Percentiles rank a stretch among this genome's conserved stretches.
Conservation (phyloP, 2,797 vertebrate genomes). For the Ataeniobius toweri region DNA sequence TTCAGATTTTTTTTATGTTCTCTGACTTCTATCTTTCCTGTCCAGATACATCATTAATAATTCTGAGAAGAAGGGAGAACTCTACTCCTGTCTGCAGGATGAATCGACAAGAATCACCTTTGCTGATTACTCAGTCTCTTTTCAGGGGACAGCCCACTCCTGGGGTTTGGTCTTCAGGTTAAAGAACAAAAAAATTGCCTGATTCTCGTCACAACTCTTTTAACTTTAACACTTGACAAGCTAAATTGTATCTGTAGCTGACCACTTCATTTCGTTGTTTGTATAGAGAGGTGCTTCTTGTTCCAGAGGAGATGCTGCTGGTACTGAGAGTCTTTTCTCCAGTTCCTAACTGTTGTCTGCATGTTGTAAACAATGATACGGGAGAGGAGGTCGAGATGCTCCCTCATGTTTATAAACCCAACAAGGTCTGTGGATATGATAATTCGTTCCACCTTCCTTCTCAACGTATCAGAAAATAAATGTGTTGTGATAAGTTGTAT, state of each 20-base stretch:
- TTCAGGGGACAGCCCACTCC: slow-evolving; percentile 77
- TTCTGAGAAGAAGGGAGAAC: slow-evolving; percentile 70
- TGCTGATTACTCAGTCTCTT: slow-evolving; percentile 81
- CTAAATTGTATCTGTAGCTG: neutral
- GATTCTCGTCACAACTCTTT: neutral
- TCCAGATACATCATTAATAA: slow-evolving; percentile 80
- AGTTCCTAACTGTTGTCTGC: slow-evolving; percentile 80
- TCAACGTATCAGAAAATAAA: neutral
- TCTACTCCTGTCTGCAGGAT: slow-evolving; percentile 86
- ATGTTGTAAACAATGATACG: slow-evolving; percentile 91
- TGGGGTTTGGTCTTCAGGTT: slow-evolving; percentile 94
- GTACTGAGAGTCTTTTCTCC: slow-evolving; percentile 82
- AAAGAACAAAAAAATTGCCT: slow-evolving; percentile 18
- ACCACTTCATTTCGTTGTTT: slow-evolving; percentile 12
- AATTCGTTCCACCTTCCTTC: neutral
- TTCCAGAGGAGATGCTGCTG: slow-evolving; percentile 85
- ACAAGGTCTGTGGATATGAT: slow-evolving; percentile 81
- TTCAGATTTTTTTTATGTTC: neutral
- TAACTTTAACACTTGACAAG: neutral
- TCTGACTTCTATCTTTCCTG: slow-evolving; percentile 28
- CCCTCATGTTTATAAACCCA: slow-evolving; percentile 82
- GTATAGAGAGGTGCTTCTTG: slow-evolving; percentile 86
- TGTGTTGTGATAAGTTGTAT: neutral
- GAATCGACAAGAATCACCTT: slow-evolving; percentile 84
- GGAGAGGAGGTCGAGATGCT: slow-evolving; percentile 83